These are phyloP conservation scores for Diglossa cyanea DNA, from an alignment of 2,797 vertebrate species.

Conservation along the genomic window DNA sequence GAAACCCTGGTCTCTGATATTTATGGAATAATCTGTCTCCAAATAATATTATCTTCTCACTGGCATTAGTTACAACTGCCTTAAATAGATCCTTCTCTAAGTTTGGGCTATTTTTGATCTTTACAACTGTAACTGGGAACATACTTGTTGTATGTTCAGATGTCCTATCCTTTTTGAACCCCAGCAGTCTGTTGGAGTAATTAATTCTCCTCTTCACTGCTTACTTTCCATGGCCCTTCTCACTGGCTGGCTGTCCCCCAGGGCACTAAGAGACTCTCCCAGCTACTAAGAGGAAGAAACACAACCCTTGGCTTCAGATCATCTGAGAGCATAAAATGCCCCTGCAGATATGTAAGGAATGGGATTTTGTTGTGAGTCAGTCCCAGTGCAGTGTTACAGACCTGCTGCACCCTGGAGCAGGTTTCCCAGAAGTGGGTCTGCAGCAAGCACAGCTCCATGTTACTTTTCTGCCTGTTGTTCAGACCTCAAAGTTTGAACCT, in stretches of 20 bases:
- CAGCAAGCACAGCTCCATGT: background rate
- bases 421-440: background rate
- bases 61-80: background rate
- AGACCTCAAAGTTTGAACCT: background rate
- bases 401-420: background rate
- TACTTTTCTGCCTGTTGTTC: background rate
- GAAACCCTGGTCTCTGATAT: background rate
- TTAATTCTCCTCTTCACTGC: background rate
- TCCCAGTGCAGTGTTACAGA: background rate
- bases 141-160: background rate
- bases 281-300: background rate
- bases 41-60: background rate
- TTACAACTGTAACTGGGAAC: background rate
- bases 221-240: background rate
- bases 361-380: background rate
- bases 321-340: background rate
- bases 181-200: background rate
- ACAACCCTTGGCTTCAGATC: background rate
- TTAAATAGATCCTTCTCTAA: background rate
- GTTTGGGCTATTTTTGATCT: slow-evolving; percentile 6
- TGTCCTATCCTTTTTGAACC: background rate
- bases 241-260: background rate
- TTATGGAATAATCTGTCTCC: background rate
- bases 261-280: background rate
- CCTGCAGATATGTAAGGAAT: background rate